Evolutionary conservation across 2,797 vertebrate species (phyloP), one percentile per base, ranked within the genome.

Genomic region (Lithobates sylvaticus): DNA sequence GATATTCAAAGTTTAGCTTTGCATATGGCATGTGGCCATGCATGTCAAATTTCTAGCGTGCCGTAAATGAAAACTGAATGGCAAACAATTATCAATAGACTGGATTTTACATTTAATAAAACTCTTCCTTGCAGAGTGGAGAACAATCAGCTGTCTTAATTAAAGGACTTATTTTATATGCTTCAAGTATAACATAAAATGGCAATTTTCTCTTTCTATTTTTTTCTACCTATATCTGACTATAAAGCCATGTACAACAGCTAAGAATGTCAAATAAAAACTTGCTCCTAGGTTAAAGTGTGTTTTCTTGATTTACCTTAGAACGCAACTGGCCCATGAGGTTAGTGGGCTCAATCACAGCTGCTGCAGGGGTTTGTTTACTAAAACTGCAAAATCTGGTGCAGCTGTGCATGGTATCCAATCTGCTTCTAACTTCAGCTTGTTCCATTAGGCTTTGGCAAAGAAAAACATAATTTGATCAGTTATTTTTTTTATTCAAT

Each of bases 1-100:
- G 67, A 69, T 65, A 74, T 85, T 73, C 47, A 78, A 85, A 80
- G 58, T 64, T 64, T 64, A 29, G 50, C 39, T 85, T 47, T 73
- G 54, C 76, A 78, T 39, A 78, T 21, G 42, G 68, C 50, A 80
- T 26, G 68, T 78, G 54, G 71, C 34, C 77, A 79, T 27, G 69
- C 76, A 80, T 85, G 69, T 75, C 29, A 80, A 80, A 85, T 50
- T 58, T 61, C 32, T 42, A 72, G 44, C 68, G 61, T 64, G 9
- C n/a, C 44, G n/a, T 65, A 73, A 71, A 82, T 82, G 12, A 72
- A 18, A 7, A 81, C 50, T 58, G 47, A 82, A 82, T 73, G 39
- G 72, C 54, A 73, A 50, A 39, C 32, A 76, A 75, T 67, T 68
- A 23, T 65, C 58, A 47, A 76, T 34, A 83, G 47, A 16, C 29